Base-by-base conservation (phyloP, 2,888 invertebrate species). In the Lasioglossum marginatum region DNA sequence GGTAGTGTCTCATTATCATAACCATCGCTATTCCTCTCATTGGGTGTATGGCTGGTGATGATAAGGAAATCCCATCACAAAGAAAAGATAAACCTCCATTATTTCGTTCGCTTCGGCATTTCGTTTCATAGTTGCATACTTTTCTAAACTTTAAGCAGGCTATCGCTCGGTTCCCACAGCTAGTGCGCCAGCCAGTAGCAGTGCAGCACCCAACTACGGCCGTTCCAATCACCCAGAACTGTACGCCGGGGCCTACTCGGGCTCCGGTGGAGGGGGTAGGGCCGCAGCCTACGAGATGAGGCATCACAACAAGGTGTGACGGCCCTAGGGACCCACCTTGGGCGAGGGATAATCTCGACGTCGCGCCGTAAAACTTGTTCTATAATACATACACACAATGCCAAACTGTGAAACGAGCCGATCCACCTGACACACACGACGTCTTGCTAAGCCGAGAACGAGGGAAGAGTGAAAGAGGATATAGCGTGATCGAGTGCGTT, bases 221-320 rank as follows among this genome's bases (percentile, higher is more conserved):
- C 94, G 95, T 88, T 93, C 95, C 93, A 96, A 95, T 91, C 96
- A 95, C 91, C 96, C 96, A 85, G 97, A 97, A 95, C 96, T 97
- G 85, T 97, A 97, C 95, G 97, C 97, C 88, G 97, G 97, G 92
- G 97, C 97, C 85, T 97, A 97, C 96, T 96, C 97, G 92, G 95
- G 95, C 90, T 93, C 94, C 91, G 93, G 93, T 86, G 93, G 93
- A 93, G 93, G 92, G 73, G 91, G 93, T 78, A 88, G 95, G 92
- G 92, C 95, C 89, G 96, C 97, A 95, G 96, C 97, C 92, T 97
- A 97, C 96, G 97, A 97, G 96, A 97, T 97, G 97, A 96, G 97
- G 87, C 96, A 96, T 83, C 96, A 96, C 93, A 97, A 97, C 94
- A 97, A 97, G 96, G 97, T 96, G 95, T 96, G 96, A 97, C 96